Percentiles rank a stretch among this genome's conserved stretches.
These are phyloP conservation scores for Eupeodes latifasciatus DNA, from an alignment of 2,888 invertebrate genomes.

Conservation along the genomic window DNA sequence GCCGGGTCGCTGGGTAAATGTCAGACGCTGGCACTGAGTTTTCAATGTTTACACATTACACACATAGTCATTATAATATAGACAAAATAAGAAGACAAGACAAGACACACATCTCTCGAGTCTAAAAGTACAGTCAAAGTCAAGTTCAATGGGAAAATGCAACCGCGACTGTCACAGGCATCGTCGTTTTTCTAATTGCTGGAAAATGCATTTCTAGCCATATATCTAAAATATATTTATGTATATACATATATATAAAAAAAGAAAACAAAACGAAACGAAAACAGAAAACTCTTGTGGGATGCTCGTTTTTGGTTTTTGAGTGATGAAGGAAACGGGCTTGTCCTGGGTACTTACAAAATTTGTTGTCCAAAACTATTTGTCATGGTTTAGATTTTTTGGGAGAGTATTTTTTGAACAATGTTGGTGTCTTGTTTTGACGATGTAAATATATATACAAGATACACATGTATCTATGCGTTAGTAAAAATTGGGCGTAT, in stretches of 20 bases:
- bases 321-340: constrained; percentile 55
- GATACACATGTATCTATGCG: too few species aligned
- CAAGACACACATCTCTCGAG: constrained; percentile 58
- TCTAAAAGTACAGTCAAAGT: constrained; percentile 76
- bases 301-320: constrained; percentile 18
- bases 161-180: constrained; percentile 72
- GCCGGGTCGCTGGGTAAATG: constrained; percentile 76
- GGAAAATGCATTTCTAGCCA: constrained; percentile 46
- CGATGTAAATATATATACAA: neutral
- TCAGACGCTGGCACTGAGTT: constrained; percentile 73
- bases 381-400: constrained; percentile 25
- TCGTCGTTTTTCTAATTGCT: constrained; percentile 66
- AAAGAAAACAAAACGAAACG: neutral
- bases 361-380: constrained; percentile 71
- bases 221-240: neutral
- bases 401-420: neutral
- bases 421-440: constrained; percentile 29
- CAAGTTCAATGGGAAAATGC: constrained; percentile 76
- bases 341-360: constrained; percentile 68
- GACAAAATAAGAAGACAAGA: constrained; percentile 35
- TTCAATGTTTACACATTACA: constrained; percentile 72
- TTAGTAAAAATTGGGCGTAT: too few species aligned
- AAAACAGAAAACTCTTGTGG: constrained; percentile 19
- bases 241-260: neutral
- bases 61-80: constrained; percentile 6